Percentiles rank a stretch among this genome's conserved stretches.
Conservation (phyloP, 2,797 vertebrate genomes). For the Typhlichthys subterraneus region DNA sequence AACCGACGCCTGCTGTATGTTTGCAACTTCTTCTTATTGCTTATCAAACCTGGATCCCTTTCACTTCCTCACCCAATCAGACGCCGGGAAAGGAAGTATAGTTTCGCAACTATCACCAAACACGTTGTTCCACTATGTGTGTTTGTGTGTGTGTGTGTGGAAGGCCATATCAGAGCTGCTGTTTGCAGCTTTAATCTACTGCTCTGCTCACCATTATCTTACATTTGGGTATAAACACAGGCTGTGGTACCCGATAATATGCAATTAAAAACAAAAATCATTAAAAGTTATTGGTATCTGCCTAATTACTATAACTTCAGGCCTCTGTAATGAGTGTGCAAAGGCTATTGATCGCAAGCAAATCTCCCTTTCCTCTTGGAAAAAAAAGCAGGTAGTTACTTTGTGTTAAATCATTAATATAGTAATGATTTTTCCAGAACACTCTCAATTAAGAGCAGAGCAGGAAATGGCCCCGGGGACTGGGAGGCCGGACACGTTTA, state of each 20-base stretch:
- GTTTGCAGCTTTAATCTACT: conserved; percentile 68
- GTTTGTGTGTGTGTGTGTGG: conserved; percentile 13
- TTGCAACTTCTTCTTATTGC: no score
- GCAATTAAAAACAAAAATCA: conserved; percentile 84
- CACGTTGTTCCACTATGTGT: conserved; percentile 23
- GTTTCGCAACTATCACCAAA: conserved; percentile 58
- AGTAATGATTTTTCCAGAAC: conserved; percentile 86
- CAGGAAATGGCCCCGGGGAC: conserved; percentile 81
- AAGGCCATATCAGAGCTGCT: conserved; percentile 27
- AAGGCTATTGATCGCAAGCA: conserved; percentile 78
- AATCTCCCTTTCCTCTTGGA: conserved; percentile 81
- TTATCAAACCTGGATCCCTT: conserved; percentile 18
- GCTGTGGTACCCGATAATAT: conserved; percentile 76
- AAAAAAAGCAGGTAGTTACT: conserved; percentile 84
- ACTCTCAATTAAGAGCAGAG: conserved; percentile 84
- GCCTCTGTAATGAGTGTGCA: conserved; percentile 81
- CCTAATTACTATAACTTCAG: conserved; percentile 86
- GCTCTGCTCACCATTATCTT: conserved; percentile 77
- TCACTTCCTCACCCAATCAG: conserved; percentile 57
- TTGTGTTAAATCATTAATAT: conserved; percentile 88
- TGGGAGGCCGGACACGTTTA: conserved; percentile 72
- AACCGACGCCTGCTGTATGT: no score
- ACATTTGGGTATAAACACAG: conserved; percentile 77
- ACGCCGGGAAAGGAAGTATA: conserved; percentile 56
- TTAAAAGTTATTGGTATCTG: conserved; percentile 84